These are phyloP conservation scores for Drosophila kuntzei DNA, from an alignment of 2,888 invertebrate genomes.

Conservation along the genomic window DNA sequence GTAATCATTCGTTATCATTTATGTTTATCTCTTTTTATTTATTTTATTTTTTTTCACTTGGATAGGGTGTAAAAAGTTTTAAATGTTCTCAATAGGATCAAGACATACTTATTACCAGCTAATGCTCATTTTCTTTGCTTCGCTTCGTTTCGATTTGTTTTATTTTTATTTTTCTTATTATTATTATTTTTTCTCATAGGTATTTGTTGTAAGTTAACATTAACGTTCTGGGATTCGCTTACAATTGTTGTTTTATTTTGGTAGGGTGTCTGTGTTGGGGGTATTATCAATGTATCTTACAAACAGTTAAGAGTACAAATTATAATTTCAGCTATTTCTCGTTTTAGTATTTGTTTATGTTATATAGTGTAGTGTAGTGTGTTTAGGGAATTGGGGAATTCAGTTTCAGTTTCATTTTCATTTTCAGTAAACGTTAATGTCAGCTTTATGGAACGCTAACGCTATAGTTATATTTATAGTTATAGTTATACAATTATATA, in stretches of 20 bases:
- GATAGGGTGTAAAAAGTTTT: conserved; percentile 72
- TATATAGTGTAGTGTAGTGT: conserved; percentile 1
- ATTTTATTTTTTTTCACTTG: conserved; percentile 39
- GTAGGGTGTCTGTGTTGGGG: conserved; percentile 10
- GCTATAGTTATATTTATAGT: conserved; percentile 66
- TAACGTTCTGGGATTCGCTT: conserved; percentile 36
- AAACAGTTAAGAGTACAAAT: conserved; percentile 55
- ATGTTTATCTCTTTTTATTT: conserved; percentile 18
- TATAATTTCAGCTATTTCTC: conserved; percentile 44
- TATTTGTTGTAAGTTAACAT: conserved; percentile 57
- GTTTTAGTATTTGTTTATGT: conserved; percentile 31
- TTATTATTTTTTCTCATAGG: conserved; percentile 19
- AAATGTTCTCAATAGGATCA: conserved; percentile 66
- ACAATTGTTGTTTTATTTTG: conserved; percentile 17
- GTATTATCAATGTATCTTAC: conserved; percentile 47
- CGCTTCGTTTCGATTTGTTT: conserved; percentile 3
- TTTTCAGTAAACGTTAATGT: conserved; percentile 49
- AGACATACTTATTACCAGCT: conserved; percentile 55
- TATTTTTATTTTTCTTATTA: neutral
- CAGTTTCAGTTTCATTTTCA: conserved; percentile 52
- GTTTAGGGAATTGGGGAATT: conserved; percentile 23
- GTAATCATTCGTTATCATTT: conserved; percentile 60
- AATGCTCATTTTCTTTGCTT: conserved; percentile 9
- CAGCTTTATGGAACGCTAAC: conserved; percentile 45
- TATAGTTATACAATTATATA: conserved; percentile 71